A percentile compares a stretch with the other conserved stretches of the same genome.
Evolutionary conservation across 2,797 vertebrate genomes (phyloP).

Genomic region (Halcyon leucocephala): DNA sequence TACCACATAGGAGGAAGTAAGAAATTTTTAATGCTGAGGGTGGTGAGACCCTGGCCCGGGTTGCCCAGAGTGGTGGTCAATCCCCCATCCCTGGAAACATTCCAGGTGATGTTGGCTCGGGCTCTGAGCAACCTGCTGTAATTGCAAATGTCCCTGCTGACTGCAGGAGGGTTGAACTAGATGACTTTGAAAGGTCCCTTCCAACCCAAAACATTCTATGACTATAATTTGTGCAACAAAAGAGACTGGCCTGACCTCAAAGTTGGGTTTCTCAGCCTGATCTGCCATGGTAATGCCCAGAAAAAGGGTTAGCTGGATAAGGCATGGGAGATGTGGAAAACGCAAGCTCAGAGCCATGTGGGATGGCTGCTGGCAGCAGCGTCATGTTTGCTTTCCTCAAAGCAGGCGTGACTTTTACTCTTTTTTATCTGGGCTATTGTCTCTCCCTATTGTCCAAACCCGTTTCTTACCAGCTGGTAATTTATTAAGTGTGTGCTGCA

Average conservation of each 20-base stretch:
- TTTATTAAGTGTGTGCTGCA: not conserved
- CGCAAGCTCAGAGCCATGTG: not conserved
- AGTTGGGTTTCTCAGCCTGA: not conserved
- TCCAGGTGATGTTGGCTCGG: not conserved
- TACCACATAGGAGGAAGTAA: not conserved
- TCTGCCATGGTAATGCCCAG: not conserved
- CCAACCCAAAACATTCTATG: not conserved
- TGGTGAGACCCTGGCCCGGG: not conserved
- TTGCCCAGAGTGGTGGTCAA: not conserved
- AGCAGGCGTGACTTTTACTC: not conserved
- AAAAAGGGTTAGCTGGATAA: not conserved
- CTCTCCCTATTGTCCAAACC: not conserved
- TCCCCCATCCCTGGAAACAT: not conserved
- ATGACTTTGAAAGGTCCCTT: not conserved
- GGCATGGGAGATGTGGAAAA: not conserved
- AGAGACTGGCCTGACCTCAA: not conserved
- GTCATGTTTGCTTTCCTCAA: not conserved
- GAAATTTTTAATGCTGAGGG: not conserved
- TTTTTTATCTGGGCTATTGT: not conserved
- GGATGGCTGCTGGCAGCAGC: not conserved
- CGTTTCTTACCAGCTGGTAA: not conserved
- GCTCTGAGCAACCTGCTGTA: not conserved
- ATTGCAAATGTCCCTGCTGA: not conserved
- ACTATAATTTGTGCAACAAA: not conserved
- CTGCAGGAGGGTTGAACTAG: not conserved